These are phyloP conservation scores for Macrotus californicus DNA, from an alignment of 2,113 vertebrate species.

Conservation along the genomic window DNA sequence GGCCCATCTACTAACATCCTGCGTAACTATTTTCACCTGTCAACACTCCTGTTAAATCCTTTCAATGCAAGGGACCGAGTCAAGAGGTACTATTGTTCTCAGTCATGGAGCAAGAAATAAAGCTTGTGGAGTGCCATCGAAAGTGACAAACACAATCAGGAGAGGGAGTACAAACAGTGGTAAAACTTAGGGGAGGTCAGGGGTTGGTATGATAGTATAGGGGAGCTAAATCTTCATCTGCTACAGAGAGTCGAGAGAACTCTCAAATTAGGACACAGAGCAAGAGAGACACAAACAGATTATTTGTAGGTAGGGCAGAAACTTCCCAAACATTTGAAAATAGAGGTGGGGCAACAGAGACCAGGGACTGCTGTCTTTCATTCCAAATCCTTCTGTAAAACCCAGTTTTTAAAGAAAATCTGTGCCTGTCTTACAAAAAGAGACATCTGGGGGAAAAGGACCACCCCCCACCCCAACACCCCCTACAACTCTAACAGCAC, in stretches of 20 bases:
- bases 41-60: not conserved
- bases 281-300: not conserved
- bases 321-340: not conserved
- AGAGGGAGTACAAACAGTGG: not conserved
- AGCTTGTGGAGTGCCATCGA: not conserved
- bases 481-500: not conserved
- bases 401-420: not conserved
- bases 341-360: fast-evolving
- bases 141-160: not conserved
- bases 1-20: not conserved
- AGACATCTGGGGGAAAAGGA: not conserved
- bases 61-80: not conserved
- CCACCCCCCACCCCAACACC: not conserved
- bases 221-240: not conserved
- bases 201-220: not conserved
- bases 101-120: not conserved
- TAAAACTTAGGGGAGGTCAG: not conserved
- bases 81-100: not conserved
- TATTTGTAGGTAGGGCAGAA: not conserved
- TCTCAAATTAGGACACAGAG: not conserved
- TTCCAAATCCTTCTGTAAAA: not conserved
- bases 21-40: not conserved
- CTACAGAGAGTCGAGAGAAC: not conserved
- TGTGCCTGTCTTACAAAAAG: not conserved
- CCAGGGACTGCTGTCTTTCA: not conserved